These are phyloP conservation scores for Scolopax mira DNA, from an alignment of 2,113 vertebrate species.

Conservation along the genomic window DNA sequence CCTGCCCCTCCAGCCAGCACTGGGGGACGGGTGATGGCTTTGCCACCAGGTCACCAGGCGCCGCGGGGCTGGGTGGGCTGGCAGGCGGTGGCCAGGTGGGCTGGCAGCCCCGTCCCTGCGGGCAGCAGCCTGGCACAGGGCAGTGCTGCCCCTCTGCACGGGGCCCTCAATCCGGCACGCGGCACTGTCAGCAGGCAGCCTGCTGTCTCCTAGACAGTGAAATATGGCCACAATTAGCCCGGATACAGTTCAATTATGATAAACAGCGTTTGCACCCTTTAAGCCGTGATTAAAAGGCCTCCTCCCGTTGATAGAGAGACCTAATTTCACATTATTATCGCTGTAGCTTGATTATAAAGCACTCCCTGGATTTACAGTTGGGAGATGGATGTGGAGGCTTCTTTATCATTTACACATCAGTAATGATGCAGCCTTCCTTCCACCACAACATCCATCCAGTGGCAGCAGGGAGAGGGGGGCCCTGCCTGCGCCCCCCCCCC, in stretches of 20 bases:
- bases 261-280: slow-evolving; percentile 90
- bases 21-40: not conserved
- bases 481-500: not conserved
- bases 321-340: slow-evolving; percentile 95
- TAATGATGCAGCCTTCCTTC: slow-evolving; percentile 78
- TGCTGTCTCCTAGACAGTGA: slow-evolving; percentile 88
- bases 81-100: not conserved
- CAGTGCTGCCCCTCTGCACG: not conserved
- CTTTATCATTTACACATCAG: slow-evolving; percentile 96
- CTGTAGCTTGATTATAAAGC: slow-evolving; percentile 85
- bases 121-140: not conserved
- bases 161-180: slow-evolving; percentile 33
- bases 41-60: not conserved
- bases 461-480: slow-evolving; percentile 12
- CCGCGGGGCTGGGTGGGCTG: not conserved
- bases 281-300: slow-evolving; percentile 97
- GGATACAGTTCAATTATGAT: slow-evolving; percentile 98
- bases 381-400: slow-evolving; percentile 78
- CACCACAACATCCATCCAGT: slow-evolving; percentile 81
- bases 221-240: slow-evolving; percentile 97
- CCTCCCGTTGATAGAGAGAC: slow-evolving; percentile 92
- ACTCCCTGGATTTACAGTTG: slow-evolving; percentile 77
- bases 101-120: not conserved
- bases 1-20: accelerated
- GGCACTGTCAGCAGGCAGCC: slow-evolving; percentile 62